Evolutionary conservation across 2,797 vertebrate genomes (phyloP).

Genomic region (Podarcis siculus): DNA sequence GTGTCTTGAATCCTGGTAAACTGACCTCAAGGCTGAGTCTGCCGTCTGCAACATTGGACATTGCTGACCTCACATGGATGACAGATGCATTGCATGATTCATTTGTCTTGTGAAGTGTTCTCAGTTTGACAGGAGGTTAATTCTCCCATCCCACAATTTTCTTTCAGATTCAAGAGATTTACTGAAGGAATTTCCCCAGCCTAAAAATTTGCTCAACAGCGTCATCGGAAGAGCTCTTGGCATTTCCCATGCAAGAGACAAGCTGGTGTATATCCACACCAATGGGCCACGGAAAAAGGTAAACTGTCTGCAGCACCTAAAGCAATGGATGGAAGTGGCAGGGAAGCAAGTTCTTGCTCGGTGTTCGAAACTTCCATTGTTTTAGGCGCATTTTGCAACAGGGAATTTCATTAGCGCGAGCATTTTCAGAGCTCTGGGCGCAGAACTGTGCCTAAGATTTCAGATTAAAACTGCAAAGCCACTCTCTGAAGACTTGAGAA

Average conservation of each 20-base stretch:
- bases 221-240: conserved; percentile 86
- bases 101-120: too few relatives aligned
- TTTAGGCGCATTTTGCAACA: too few relatives aligned
- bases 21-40: neutral
- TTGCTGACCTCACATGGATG: fast-evolving
- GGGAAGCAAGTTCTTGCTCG: too few relatives aligned
- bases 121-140: neutral
- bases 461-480: too few relatives aligned
- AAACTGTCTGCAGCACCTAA: neutral
- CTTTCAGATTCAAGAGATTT: conserved; percentile 80
- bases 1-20: too few relatives aligned
- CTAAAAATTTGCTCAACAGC: conserved; percentile 88
- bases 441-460: too few relatives aligned
- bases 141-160: neutral
- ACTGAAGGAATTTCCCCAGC: conserved; percentile 90
- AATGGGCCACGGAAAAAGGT: conserved; percentile 88
- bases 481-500: too few relatives aligned
- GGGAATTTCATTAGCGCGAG: too few relatives aligned
- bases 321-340: too few relatives aligned
- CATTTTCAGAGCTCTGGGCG: too few relatives aligned
- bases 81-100: neutral
- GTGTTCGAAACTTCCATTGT: too few relatives aligned
- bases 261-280: conserved; percentile 88
- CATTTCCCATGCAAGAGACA: conserved; percentile 82
- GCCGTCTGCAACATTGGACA: fast-evolving